These are phyloP conservation scores for Xenopus borealis DNA, from an alignment of 2,113 vertebrate genomes.

Conservation along the genomic window DNA sequence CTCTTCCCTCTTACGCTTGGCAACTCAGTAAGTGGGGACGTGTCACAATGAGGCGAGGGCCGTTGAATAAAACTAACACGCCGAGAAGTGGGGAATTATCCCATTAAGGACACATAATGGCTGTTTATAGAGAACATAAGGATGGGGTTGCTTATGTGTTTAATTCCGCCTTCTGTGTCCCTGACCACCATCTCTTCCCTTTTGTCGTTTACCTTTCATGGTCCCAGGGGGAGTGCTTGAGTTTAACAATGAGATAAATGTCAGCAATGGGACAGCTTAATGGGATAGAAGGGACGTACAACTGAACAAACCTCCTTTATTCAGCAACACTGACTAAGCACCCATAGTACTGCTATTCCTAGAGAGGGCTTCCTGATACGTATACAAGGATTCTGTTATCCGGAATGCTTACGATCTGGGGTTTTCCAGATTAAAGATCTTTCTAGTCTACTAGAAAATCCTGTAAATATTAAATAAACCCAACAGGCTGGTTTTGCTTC, in stretches of 20 bases:
- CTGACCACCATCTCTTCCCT: conserved; percentile 7
- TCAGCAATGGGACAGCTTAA: not conserved
- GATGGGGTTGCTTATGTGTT: not conserved
- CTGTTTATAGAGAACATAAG: conserved; percentile 1
- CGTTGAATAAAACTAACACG: not conserved
- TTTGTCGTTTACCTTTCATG: conserved; percentile 8
- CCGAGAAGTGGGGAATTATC: not conserved
- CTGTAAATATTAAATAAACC: too few relatives aligned
- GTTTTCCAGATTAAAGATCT: too few relatives aligned
- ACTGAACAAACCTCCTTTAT: not conserved
- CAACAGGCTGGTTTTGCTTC: too few relatives aligned
- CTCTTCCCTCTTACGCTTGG: too few relatives aligned
- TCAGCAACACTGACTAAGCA: not conserved
- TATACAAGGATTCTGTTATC: too few relatives aligned
- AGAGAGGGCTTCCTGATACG: too few relatives aligned
- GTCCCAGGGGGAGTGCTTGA: not conserved
- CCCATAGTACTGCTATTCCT: too few relatives aligned
- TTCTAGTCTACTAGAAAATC: too few relatives aligned
- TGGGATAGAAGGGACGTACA: not conserved
- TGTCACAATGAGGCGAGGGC: not conserved
- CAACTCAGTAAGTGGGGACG: too few relatives aligned
- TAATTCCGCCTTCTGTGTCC: conserved; percentile 1
- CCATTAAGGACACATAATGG: conserved; percentile 11
- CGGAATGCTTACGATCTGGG: too few relatives aligned
- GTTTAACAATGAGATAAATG: conserved; percentile 21